Conservation (phyloP, 2,888 invertebrate species). For the Cenopis cana region DNA sequence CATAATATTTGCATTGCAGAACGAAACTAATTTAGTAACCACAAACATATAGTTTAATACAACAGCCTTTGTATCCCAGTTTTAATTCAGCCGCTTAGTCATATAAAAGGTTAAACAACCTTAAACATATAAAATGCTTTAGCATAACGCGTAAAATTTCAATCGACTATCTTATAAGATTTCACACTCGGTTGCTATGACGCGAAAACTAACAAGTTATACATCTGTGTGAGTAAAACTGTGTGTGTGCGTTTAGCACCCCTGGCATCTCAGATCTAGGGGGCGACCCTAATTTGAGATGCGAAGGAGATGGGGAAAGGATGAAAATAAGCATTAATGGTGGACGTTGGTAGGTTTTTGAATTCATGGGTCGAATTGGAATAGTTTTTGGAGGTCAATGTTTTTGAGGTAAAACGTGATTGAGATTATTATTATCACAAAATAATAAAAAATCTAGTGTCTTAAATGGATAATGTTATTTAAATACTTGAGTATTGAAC, state of each 20-base stretch:
- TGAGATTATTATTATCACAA: too few relatives aligned
- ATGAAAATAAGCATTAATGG: constrained; percentile 43
- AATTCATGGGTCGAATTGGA: constrained; percentile 23
- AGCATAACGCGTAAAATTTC: constrained; percentile 3
- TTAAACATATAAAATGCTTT: neutral
- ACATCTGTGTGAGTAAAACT: neutral
- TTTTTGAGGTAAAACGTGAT: neutral
- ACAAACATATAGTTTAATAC: too few relatives aligned
- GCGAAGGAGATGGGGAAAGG: constrained; percentile 26
- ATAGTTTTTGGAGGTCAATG: neutral
- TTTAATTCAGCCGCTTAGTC: neutral
- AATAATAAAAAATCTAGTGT: too few relatives aligned
- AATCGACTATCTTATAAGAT: constrained; percentile 27
- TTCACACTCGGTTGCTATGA: constrained; percentile 31
- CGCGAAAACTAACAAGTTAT: constrained; percentile 25
- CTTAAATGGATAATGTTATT: too few relatives aligned
- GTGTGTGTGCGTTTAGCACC: constrained; percentile 22
- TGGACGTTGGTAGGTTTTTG: constrained; percentile 25
- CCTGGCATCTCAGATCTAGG: constrained; percentile 31
- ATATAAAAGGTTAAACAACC: neutral
- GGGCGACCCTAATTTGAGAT: constrained; percentile 42
- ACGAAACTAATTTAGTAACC: too few relatives aligned
- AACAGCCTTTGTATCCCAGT: too few relatives aligned
- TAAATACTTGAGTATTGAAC: too few relatives aligned
- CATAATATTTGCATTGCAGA: too few relatives aligned